Percentiles rank a stretch among this genome's conserved stretches.
These are phyloP conservation scores for Batillaria attramentaria DNA, from an alignment of 1,140 invertebrate genomes.

Conservation along the genomic window DNA sequence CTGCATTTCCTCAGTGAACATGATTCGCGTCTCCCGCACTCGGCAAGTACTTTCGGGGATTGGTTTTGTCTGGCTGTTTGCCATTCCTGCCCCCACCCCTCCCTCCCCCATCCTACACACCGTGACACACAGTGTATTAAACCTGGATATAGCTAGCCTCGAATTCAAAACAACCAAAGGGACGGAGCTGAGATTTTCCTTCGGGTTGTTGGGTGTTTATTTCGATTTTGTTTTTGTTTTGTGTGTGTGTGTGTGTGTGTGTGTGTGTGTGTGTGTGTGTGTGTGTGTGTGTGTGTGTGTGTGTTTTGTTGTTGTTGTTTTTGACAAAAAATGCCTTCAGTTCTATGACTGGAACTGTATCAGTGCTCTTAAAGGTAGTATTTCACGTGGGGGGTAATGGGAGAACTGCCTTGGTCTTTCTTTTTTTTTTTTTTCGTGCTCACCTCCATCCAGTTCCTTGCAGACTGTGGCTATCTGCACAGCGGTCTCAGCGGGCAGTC, in stretches of 20 bases:
- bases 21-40: too few species aligned
- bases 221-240: too few species aligned
- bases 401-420: too few species aligned
- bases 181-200: background rate
- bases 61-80: background rate
- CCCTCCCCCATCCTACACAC: background rate
- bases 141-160: background rate
- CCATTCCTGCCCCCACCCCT: background rate
- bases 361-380: too few species aligned
- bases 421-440: too few species aligned
- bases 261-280: constrained; percentile 25
- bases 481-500: background rate
- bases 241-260: constrained; percentile 8
- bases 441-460: too few species aligned
- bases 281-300: background rate
- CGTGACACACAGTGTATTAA: background rate
- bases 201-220: background rate
- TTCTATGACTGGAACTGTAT: too few species aligned
- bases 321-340: too few species aligned
- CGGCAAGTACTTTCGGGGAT: background rate
- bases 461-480: too few species aligned
- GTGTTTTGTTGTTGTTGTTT: too few species aligned
- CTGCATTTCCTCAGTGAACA: too few species aligned
- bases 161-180: background rate
- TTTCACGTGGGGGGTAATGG: too few species aligned